Evolutionary conservation across 2,888 invertebrate genomes (phyloP).

Genomic region (Caenorhabditis sp.): DNA sequence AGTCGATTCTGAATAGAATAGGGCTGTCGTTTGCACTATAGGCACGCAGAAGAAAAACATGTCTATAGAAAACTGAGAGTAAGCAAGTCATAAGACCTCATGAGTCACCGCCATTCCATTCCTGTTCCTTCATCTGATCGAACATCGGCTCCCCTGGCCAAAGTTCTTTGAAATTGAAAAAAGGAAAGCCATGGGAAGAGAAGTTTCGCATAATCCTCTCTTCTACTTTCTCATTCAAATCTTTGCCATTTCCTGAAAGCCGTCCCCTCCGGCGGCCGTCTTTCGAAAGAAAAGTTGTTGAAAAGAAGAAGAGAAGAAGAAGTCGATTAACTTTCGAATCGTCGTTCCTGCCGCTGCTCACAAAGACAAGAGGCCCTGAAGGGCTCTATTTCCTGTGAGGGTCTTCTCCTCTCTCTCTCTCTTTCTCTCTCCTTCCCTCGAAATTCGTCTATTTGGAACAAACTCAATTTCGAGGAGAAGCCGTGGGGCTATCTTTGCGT

Average conservation of each 20-base stretch:
- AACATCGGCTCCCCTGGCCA: too few relatives aligned
- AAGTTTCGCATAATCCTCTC: conserved; percentile 14
- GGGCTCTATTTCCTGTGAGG: conserved; percentile 40
- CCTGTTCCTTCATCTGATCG: too few relatives aligned
- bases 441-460: conserved; percentile 47
- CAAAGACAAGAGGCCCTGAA: conserved; percentile 8
- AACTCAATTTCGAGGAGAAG: conserved; percentile 34
- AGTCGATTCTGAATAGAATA: too few relatives aligned
- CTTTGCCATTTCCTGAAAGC: neutral
- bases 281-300: conserved; percentile 17
- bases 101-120: too few relatives aligned
- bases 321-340: conserved; percentile 45
- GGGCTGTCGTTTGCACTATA: too few relatives aligned
- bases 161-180: too few relatives aligned
- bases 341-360: conserved; percentile 16
- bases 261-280: neutral
- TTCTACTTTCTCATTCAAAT: conserved; percentile 12
- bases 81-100: too few relatives aligned
- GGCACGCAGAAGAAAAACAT: too few relatives aligned
- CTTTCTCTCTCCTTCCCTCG: neutral
- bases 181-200: conserved; percentile 12
- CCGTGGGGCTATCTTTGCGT: conserved; percentile 12
- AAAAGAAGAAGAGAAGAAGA: conserved; percentile 3
- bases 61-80: too few relatives aligned
- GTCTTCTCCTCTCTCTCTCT: conserved; percentile 10